Base-by-base conservation (phyloP, 2,113 vertebrate genomes). In the Cichladusa arquata region DNA sequence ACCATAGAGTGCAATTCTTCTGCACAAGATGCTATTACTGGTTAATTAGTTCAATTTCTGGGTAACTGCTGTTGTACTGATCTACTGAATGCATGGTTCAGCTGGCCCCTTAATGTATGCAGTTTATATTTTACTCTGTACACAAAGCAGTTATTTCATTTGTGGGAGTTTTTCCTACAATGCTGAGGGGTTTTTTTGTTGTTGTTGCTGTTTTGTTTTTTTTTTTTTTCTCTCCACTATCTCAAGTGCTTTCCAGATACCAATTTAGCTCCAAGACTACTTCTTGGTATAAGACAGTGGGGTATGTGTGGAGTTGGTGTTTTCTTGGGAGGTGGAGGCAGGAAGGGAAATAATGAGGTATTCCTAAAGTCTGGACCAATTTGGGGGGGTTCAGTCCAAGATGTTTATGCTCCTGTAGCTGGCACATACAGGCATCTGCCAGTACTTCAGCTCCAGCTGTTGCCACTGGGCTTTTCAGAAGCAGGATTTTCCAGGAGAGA, bases 291-390 rank as follows among this genome's bases (percentile, higher is more conserved):
- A 56, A 51, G 19, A 16, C 8, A 44, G 15, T 18, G 38, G 4
- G 8, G 3, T 19, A 22, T 50, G 25, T 16, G 17, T 19, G 6
- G 6, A 22, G 8, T 19, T 51, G 6, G 19, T 0, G 1, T 40
- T 80, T 57, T 26, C 50, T 9, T 17, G 3, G 4, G 12, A 17
- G 5, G 28, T 14, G 23, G 23, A 64, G 15, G 7, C 14, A 45
- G 44, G 31, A 86, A 40, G 12, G 44, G 47, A 73, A 57, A 28
- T n/a, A 20, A 36, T 23, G 31, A 60, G 11, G 4, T 29, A 2
- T 31, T 36, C 14, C 24, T 65, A 7, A 82, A 80, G 4, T 26
- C 24, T 45, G 25, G 48, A 16, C 12, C 5, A 24, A 0, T 19
- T 20, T 62, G 42, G 19, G 24, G 24, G 6, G 33, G 56, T 33